Percentiles rank a stretch among this genome's conserved stretches.
Conservation (phyloP, 1,140 invertebrate genomes). For the Platyscapa corneri region DNA sequence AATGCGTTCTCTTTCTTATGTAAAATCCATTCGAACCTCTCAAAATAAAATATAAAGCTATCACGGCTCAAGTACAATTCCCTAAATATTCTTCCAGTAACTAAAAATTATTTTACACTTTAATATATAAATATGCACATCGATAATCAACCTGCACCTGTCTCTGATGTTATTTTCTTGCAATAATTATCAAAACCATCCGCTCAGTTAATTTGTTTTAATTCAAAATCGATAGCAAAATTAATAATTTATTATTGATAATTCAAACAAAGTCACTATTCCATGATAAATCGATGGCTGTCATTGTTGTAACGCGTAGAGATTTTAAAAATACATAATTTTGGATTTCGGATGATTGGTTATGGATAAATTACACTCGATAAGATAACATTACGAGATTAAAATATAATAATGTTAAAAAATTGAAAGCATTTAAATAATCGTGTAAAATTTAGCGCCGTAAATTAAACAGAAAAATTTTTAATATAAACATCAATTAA, state of each 20-base stretch:
- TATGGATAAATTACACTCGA: neutral
- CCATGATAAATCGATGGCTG: neutral
- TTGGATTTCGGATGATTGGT: neutral
- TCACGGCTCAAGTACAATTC: no score
- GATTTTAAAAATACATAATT: neutral
- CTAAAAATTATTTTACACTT: no score
- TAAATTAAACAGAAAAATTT: neutral
- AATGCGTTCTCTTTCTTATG: neutral
- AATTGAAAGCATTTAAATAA: neutral
- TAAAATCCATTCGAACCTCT: neutral
- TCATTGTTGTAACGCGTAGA: neutral
- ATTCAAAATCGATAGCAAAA: neutral
- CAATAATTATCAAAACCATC: neutral
- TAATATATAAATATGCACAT: no score
- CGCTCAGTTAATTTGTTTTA: neutral
- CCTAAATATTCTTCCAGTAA: no score
- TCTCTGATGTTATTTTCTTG: neutral
- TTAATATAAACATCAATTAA: neutral
- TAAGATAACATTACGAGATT: neutral
- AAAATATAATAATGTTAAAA: neutral
- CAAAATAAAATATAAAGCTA: neutral
- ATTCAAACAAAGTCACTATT: neutral
- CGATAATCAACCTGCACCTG: no score
- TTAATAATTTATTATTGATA: neutral
- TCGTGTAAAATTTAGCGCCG: neutral